A percentile compares a stretch with the other conserved stretches of the same genome.
phyloP scores from a whole-genome alignment of 2,888 invertebrate genomes.

The Cheilosia grossa region DNA sequence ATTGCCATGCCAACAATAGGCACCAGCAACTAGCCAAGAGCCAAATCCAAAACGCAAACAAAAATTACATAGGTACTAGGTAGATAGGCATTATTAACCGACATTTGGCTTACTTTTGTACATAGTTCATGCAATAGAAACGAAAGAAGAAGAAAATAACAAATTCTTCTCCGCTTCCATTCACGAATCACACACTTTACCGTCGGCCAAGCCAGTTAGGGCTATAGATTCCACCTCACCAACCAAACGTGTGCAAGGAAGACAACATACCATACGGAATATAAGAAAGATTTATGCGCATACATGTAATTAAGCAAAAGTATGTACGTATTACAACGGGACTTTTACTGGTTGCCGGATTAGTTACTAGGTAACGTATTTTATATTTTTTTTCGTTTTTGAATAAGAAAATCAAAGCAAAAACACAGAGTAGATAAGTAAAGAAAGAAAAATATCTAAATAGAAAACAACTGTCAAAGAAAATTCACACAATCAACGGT shows the following conservation, averaged over 20 bases:
- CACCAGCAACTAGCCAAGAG: neutral
- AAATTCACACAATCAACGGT: constrained; percentile 53
- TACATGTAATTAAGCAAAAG: constrained; percentile 41
- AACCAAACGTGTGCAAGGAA: constrained; percentile 12
- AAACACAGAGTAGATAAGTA: neutral
- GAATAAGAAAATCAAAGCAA: neutral
- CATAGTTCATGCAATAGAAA: constrained; percentile 18
- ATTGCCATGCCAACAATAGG: constrained; percentile 42
- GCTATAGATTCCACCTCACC: neutral
- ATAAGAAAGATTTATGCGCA: constrained; percentile 15
- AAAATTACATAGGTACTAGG: constrained; percentile 36
- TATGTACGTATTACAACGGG: constrained; percentile 39
- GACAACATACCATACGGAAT: constrained; percentile 19
- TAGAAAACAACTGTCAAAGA: constrained; percentile 30
- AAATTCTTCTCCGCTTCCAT: constrained; percentile 41
- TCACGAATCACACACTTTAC: constrained; percentile 50
- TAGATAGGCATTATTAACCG: constrained; percentile 9
- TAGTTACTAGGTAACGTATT: neutral
- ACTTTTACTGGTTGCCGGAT: constrained; percentile 5
- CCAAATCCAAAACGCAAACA: constrained; percentile 23
- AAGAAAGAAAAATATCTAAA: neutral
- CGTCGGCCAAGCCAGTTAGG: neutral
- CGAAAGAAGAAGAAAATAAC: constrained; percentile 2
- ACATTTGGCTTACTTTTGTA: constrained; percentile 11
- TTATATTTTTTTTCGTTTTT: neutral